phyloP scores from a whole-genome alignment of 2,797 vertebrate genomes.

The Pyrocephalus nanus region DNA sequence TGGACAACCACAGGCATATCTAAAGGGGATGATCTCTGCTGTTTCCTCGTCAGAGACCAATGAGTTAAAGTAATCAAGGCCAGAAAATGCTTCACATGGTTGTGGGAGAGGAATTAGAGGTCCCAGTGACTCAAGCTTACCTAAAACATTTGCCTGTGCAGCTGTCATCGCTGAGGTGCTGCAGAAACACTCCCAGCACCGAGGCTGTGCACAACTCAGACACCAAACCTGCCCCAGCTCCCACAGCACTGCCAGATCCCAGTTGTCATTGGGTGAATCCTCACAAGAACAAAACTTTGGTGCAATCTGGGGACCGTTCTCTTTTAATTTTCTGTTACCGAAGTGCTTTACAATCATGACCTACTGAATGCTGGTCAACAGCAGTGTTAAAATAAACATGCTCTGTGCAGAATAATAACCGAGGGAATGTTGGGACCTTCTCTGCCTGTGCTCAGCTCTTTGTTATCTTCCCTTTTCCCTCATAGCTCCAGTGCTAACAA shows the following conservation, averaged over 20 bases:
- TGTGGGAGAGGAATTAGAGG: neutral
- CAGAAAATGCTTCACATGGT: neutral
- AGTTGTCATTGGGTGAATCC: neutral
- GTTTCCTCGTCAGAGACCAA: slow-evolving; percentile 30
- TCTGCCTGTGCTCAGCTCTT: neutral
- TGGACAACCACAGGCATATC: slow-evolving; percentile 28
- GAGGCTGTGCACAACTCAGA: neutral
- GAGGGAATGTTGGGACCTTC: neutral
- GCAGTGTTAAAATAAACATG: neutral
- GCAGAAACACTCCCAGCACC: neutral
- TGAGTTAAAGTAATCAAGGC: slow-evolving; percentile 18
- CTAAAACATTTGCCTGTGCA: neutral
- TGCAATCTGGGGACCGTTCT: neutral
- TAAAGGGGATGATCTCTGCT: neutral
- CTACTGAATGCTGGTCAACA: neutral
- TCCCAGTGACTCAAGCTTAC: neutral
- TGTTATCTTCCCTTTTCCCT: neutral
- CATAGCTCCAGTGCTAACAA: neutral
- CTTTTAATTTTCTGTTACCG: neutral
- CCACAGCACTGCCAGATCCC: neutral
- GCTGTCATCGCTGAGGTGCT: neutral
- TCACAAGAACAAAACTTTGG: neutral
- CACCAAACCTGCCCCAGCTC: neutral
- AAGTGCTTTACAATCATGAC: neutral
- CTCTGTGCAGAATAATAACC: neutral